Evolutionary conservation across 1,140 invertebrate genomes (phyloP), one percentile per base, ranked within the genome.

Genomic region (Dendrolimus kikuchii): DNA sequence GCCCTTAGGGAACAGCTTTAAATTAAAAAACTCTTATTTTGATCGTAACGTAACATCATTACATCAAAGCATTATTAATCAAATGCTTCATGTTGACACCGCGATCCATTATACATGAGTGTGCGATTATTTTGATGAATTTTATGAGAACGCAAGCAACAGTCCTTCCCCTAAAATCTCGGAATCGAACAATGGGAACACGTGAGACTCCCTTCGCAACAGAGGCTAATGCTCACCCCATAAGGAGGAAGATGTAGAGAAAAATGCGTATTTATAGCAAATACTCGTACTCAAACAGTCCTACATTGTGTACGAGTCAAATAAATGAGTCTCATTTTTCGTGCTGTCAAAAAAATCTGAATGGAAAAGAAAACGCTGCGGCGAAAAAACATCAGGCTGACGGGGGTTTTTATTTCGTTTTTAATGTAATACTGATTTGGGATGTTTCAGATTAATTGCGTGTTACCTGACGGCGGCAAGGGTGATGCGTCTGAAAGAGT

Each of bases 221-320:
- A 66, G 70, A 75, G 75, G 75, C 79, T 82, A 83, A 82, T 79
- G 74, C 75, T 77, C 80, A 81, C 81, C 83, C 83, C 73, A 86
- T 71, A 74, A 68, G 64, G 69, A 77, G 74, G 72, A 82, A 82
- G 81, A 84, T 82, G 81, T 74, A 81, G 77, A 85, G 83, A 86
- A 86, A 86, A 86, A 86, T 86, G 69, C 80, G 81, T 86, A 86
- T 86, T 86, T 86, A 86, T 86, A 86, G 83, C 83, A 83, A 86
- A 86, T 86, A 86, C 79, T 83, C 79, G 78, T 82, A 84, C 81
- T 86, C 83, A 82, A 86, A 86, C 80, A 83, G 81, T 75, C 78
- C 81, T 78, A 84, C 81, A 85, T 86, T 86, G 83, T 86, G 77
- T 86, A 83, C 83, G 83, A 83, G 75, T 83, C 80, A 79, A 86